Evolutionary conservation across 2,888 invertebrate species (phyloP).

Genomic region (Horisme vitalbata): DNA sequence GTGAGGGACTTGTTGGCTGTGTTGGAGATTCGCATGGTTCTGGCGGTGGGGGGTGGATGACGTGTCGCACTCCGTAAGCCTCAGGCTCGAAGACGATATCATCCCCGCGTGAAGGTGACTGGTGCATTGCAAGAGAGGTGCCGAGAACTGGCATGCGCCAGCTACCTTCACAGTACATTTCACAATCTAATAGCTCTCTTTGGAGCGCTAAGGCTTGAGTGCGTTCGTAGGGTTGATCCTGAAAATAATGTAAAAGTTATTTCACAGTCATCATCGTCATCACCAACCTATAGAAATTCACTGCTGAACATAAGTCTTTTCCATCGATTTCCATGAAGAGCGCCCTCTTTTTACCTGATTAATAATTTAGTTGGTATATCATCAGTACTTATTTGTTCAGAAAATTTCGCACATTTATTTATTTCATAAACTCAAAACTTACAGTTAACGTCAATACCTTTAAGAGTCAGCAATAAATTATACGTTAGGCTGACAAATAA

Average conservation of each 20-base stretch:
- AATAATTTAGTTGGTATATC: no score
- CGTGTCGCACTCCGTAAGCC: slow-evolving; percentile 55
- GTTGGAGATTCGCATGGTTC: slow-evolving; percentile 86
- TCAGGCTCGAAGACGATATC: slow-evolving; percentile 60
- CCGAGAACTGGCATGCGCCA: slow-evolving; percentile 65
- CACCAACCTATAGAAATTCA: no score
- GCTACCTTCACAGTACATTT: slow-evolving; percentile 66
- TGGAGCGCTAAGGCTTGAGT: slow-evolving; percentile 40
- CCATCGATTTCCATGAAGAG: no score
- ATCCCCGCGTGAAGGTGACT: slow-evolving; percentile 52
- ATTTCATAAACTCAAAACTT: no score
- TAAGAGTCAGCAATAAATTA: no score
- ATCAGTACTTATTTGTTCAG: no score
- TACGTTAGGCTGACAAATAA: no score
- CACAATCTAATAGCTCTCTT: slow-evolving; percentile 65
- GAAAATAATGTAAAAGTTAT: slow-evolving; percentile 16
- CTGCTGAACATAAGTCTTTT: no score
- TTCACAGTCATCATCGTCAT: no score
- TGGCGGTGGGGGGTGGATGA: slow-evolving; percentile 50
- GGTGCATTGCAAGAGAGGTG: slow-evolving; percentile 60
- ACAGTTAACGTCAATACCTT: no score
- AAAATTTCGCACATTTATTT: no score
- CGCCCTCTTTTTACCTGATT: no score
- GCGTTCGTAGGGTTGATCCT: slow-evolving; percentile 66
- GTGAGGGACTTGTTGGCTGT: slow-evolving; percentile 91